phyloP scores from a whole-genome alignment of 1,140 invertebrate species.

The Heliconius himera region DNA sequence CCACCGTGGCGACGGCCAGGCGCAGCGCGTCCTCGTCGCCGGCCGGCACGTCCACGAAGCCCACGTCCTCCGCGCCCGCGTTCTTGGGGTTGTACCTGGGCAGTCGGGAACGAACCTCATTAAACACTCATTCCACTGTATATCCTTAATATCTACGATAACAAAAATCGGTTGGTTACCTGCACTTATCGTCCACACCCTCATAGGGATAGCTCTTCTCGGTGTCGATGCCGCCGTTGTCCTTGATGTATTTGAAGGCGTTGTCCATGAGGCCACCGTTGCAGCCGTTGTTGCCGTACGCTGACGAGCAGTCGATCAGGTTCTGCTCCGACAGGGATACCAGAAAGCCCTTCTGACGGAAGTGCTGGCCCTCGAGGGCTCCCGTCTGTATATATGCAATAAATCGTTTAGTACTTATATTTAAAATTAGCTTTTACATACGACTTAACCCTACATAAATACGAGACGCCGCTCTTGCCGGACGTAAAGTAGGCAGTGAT shows the following conservation, averaged over 20 bases:
- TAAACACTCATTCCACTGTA: too few species aligned
- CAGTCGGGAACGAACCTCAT: too few species aligned
- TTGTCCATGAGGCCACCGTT: conserved; percentile 97
- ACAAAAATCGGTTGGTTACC: conserved; percentile 24
- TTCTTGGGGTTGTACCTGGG: conserved; percentile 85
- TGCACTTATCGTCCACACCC: conserved; percentile 87
- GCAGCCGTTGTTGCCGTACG: conserved; percentile 97
- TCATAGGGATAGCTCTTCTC: conserved; percentile 96
- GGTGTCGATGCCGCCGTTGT: conserved; percentile 95
- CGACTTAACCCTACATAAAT: too few species aligned
- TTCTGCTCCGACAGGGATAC: conserved; percentile 98
- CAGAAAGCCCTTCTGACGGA: conserved; percentile 90
- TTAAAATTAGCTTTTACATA: too few species aligned
- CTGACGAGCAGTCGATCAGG: conserved; percentile 95
- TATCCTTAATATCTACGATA: too few species aligned
- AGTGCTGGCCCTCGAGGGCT: conserved; percentile 97
- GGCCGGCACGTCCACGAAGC: conserved; percentile 92
- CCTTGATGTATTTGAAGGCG: conserved; percentile 95
- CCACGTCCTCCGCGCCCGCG: conserved; percentile 91
- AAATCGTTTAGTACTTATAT: too few species aligned
- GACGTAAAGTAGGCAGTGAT: too few species aligned
- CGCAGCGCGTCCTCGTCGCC: conserved; percentile 88
- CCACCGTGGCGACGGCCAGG: conserved; percentile 92
- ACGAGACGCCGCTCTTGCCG: too few species aligned
- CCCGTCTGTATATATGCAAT: conserved; percentile 87